Evolutionary conservation across 2,888 invertebrate genomes (phyloP).

Genomic region (Cosmorhoe ocellata): DNA sequence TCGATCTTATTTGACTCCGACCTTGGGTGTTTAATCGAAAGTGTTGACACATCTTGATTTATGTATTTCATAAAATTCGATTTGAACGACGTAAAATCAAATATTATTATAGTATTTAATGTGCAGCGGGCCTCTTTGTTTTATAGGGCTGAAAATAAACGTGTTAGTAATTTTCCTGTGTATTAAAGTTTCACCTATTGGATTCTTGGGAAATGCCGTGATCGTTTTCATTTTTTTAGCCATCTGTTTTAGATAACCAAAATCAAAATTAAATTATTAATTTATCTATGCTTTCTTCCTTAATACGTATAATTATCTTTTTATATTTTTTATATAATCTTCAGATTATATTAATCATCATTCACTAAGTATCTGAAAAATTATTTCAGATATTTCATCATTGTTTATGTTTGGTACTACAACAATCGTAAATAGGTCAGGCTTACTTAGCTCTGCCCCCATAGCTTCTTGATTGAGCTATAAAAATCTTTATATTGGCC

Average conservation of each 20-base stretch:
- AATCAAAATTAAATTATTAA: too few species aligned
- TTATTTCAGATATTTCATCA: conserved; percentile 8
- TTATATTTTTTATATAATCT: too few species aligned
- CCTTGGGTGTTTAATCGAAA: conserved; percentile 76
- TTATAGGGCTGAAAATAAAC: conserved; percentile 60
- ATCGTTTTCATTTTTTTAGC: too few species aligned
- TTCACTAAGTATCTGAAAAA: too few species aligned
- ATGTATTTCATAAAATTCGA: conserved; percentile 65
- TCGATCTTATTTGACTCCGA: conserved; percentile 52
- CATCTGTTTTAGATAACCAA: too few species aligned
- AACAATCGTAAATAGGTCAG: conserved; percentile 20
- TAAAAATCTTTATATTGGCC: conserved; percentile 18
- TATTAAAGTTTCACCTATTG: conserved; percentile 29
- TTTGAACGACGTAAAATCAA: conserved; percentile 68
- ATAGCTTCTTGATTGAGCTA: conserved; percentile 24
- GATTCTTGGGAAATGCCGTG: conserved; percentile 16
- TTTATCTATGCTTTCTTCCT: too few species aligned
- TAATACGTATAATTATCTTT: too few species aligned
- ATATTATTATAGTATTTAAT: conserved; percentile 65
- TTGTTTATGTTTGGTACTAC: conserved; percentile 2
- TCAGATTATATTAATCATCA: too few species aligned
- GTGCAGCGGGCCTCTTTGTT: conserved; percentile 59
- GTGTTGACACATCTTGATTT: conserved; percentile 77
- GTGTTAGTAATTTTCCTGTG: conserved; percentile 37
- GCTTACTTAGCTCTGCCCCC: conserved; percentile 15